These are phyloP conservation scores for Rhagologus leucostigma DNA, from an alignment of 2,113 vertebrate species.

Conservation along the genomic window DNA sequence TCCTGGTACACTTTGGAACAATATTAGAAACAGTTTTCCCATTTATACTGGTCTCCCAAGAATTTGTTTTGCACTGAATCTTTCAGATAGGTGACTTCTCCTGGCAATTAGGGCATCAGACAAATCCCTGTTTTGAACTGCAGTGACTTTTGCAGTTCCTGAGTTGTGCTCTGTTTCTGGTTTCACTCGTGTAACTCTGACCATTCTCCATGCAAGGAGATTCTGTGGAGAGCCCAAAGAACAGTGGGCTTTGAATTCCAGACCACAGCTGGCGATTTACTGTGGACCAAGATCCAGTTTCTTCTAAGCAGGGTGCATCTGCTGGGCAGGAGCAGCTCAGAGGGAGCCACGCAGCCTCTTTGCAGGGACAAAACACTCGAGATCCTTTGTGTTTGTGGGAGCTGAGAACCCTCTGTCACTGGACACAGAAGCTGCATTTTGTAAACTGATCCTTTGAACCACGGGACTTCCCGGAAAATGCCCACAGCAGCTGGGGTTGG, in stretches of 20 bases:
- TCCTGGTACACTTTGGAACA: constrained; percentile 6
- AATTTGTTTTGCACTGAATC: background rate
- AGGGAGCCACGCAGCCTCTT: constrained; percentile 9
- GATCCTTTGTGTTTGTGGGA: background rate
- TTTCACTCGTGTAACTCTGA: background rate
- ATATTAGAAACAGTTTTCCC: background rate
- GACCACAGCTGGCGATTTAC: background rate
- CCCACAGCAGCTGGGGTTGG: constrained; percentile 15
- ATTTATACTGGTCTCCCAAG: background rate
- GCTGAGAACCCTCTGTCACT: background rate
- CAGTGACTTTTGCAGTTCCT: background rate
- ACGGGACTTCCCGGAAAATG: constrained; percentile 17
- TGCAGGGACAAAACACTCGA: background rate
- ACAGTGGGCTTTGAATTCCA: constrained; percentile 8
- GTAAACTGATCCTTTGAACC: constrained; percentile 30
- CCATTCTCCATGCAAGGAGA: background rate
- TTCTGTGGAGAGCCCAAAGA: background rate
- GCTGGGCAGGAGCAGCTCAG: constrained; percentile 4
- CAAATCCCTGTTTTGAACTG: background rate
- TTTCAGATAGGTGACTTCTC: background rate
- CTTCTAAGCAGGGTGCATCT: constrained; percentile 22
- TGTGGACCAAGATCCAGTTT: constrained; percentile 52
- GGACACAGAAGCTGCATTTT: constrained; percentile 30
- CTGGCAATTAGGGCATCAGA: background rate
- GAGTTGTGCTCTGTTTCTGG: background rate